These are phyloP conservation scores for Poicephalus meyeri DNA, from an alignment of 2,113 vertebrate genomes.

Conservation along the genomic window DNA sequence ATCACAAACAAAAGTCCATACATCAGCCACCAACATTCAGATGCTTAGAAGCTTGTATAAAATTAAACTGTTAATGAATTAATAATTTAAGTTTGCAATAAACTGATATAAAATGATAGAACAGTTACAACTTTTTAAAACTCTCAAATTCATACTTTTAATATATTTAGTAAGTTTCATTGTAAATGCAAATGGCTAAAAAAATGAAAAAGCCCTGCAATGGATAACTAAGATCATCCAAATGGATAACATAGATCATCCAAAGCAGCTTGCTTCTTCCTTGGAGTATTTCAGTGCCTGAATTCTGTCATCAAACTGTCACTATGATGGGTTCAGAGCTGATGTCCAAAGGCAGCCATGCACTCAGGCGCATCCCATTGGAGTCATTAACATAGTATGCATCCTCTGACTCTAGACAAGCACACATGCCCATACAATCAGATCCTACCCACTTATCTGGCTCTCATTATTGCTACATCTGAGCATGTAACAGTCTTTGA, in stretches of 20 bases:
- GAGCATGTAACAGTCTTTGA: background rate
- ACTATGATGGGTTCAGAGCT: background rate
- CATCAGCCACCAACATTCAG: background rate
- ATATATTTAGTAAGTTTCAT: background rate
- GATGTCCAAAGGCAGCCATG: background rate
- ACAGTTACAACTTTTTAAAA: background rate
- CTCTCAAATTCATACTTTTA: background rate
- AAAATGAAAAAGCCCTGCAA: background rate
- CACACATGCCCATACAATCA: background rate
- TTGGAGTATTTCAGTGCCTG: background rate
- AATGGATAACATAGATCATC: background rate
- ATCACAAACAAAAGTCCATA: background rate
- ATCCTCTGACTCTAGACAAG: background rate
- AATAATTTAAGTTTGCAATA: background rate
- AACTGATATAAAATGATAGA: background rate
- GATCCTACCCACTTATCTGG: background rate
- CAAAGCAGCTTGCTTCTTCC: background rate
- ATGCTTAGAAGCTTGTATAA: background rate
- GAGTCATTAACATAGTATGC: background rate
- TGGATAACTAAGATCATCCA: rapidly evolving
- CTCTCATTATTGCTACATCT: background rate
- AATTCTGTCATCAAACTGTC: background rate
- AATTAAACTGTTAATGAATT: background rate
- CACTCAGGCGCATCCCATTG: background rate
- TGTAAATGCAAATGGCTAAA: background rate